Evolutionary conservation across 1,140 invertebrate species (phyloP).

Genomic region (Cheumatopsyche charites): DNA sequence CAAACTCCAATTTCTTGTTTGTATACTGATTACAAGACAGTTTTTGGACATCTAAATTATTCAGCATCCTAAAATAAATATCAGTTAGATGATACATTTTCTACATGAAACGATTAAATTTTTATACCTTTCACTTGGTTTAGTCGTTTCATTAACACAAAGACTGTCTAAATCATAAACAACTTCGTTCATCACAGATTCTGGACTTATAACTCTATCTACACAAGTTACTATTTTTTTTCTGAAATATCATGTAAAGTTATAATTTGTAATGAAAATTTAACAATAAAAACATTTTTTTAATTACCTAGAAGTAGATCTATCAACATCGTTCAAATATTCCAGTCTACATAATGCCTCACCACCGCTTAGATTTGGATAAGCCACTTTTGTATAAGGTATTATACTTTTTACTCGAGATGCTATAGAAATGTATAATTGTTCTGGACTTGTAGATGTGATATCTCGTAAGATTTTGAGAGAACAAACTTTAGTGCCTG

Average conservation of each 20-base stretch:
- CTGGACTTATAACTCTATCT: constrained; percentile 67
- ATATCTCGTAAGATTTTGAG: constrained; percentile 43
- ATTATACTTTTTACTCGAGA: constrained; percentile 68
- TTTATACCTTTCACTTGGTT: constrained; percentile 42
- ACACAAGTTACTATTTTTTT: constrained; percentile 66
- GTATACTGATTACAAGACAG: constrained; percentile 61
- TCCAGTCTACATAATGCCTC: constrained; percentile 62
- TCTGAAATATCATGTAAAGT: constrained; percentile 50
- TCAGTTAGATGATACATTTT: constrained; percentile 35
- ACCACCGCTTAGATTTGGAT: constrained; percentile 72
- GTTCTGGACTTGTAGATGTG: background rate
- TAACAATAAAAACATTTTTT: background rate
- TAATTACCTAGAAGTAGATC: constrained; percentile 64
- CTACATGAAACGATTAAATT: background rate
- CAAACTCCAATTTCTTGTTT: constrained; percentile 72
- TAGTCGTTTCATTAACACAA: constrained; percentile 47
- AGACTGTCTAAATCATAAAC: constrained; percentile 78
- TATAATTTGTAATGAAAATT: background rate
- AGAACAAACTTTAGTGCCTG: constrained; percentile 37
- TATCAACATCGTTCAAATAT: constrained; percentile 68
- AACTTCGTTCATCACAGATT: constrained; percentile 65
- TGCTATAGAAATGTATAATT: constrained; percentile 41
- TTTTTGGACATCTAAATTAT: constrained; percentile 68
- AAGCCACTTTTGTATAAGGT: constrained; percentile 76
- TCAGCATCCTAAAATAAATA: constrained; percentile 51